phyloP scores from a whole-genome alignment of 2,113 vertebrate species.

The Empidonax alnorum region DNA sequence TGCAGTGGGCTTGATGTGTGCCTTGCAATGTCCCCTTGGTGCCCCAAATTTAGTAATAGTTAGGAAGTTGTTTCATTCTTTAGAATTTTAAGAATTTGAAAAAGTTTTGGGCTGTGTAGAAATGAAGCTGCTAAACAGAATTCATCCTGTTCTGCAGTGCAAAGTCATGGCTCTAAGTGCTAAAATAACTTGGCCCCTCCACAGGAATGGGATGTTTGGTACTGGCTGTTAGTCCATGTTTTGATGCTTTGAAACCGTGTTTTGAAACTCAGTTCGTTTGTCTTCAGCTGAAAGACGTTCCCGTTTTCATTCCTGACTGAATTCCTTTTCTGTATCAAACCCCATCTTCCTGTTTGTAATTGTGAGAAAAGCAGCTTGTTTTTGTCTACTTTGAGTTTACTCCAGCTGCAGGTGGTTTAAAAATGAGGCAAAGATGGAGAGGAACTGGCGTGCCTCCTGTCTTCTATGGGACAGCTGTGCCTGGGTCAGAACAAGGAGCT shows the following conservation, averaged over 20 bases:
- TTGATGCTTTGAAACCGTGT: constrained; percentile 20
- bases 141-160: neutral
- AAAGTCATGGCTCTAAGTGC: neutral
- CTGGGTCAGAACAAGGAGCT: neutral
- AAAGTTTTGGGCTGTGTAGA: neutral
- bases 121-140: neutral
- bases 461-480: neutral
- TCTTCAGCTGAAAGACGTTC: neutral
- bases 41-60: neutral
- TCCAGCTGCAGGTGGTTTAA: constrained; percentile 36
- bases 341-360: constrained; percentile 32
- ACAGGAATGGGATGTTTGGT: constrained; percentile 31
- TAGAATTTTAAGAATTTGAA: neutral
- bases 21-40: neutral
- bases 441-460: neutral
- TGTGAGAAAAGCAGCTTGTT: constrained; percentile 21
- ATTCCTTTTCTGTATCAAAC: constrained; percentile 29
- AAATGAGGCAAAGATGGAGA: neutral
- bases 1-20: fast-evolving
- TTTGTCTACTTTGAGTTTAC: neutral
- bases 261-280: constrained; percentile 13
- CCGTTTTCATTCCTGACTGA: constrained; percentile 20
- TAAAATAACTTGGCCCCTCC: neutral
- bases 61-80: neutral
- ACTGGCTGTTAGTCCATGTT: neutral